Conservation (phyloP, 2,797 vertebrate species). For the Notolepis coatsorum region DNA sequence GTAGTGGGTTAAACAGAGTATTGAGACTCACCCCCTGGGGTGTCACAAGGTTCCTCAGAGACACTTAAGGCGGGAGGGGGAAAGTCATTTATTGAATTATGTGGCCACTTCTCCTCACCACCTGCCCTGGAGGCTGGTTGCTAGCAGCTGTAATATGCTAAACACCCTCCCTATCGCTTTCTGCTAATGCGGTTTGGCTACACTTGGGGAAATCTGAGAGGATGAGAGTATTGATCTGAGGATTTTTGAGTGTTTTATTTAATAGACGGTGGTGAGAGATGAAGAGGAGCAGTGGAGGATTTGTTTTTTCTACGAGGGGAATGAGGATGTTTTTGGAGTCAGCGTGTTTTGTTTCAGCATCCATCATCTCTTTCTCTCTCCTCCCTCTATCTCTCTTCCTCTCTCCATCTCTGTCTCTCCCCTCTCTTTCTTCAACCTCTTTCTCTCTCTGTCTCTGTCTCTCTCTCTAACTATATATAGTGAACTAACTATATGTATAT, state of each 20-base stretch:
- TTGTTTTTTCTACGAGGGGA: conserved; percentile 50
- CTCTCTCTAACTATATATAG: conserved; percentile 3
- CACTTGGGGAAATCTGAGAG: conserved; percentile 59
- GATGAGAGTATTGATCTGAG: conserved; percentile 61
- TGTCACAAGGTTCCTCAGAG: conserved; percentile 55
- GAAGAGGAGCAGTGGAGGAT: conserved; percentile 52
- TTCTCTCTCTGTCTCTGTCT: conserved; percentile 9
- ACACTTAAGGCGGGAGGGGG: conserved; percentile 35
- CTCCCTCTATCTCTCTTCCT: conserved; percentile 7
- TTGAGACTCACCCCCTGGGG: conserved; percentile 28
- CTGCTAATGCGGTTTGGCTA: conserved; percentile 60
- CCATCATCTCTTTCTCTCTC: conserved; percentile 33
- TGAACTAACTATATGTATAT: no score
- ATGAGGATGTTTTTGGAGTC: conserved; percentile 28
- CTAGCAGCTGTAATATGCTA: conserved; percentile 60
- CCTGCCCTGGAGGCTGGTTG: conserved; percentile 49
- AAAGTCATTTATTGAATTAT: conserved; percentile 63
- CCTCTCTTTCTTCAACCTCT: neutral
- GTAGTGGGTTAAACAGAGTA: conserved; percentile 3
- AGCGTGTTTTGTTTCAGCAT: conserved; percentile 45
- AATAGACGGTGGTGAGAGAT: conserved; percentile 39
- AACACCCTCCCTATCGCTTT: conserved; percentile 60
- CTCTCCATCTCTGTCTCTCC: neutral
- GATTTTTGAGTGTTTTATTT: conserved; percentile 45
- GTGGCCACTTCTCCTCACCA: conserved; percentile 33